Conservation (phyloP, 1,140 invertebrate species). For the Linepithema humile region DNA sequence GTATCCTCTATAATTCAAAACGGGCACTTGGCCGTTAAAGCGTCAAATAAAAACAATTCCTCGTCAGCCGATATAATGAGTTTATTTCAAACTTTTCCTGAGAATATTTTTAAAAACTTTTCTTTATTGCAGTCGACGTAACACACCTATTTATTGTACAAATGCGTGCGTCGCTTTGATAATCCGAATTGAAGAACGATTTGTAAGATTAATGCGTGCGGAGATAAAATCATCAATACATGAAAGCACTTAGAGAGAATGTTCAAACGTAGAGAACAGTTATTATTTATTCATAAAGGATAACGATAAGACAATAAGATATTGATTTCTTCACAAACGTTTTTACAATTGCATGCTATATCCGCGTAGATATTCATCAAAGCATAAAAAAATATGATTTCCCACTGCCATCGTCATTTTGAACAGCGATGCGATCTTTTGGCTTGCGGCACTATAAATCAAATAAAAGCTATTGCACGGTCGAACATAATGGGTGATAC, state of each 20-base stretch:
- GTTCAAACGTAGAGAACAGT: background rate
- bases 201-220: background rate
- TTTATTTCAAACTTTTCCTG: slow-evolving; percentile 7
- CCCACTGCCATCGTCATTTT: slow-evolving; percentile 14
- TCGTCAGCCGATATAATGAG: slow-evolving; percentile 3
- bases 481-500: slow-evolving; percentile 70
- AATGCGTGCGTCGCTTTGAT: background rate
- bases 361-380: slow-evolving; percentile 28
- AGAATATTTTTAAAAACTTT: background rate
- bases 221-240: background rate
- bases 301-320: background rate
- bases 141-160: background rate
- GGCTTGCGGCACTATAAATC: slow-evolving; percentile 53
- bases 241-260: background rate
- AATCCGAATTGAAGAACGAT: background rate
- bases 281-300: background rate
- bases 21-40: slow-evolving; percentile 63
- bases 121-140: background rate
- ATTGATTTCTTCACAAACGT: slow-evolving; percentile 4
- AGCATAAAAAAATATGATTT: slow-evolving; percentile 40
- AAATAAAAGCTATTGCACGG: slow-evolving; percentile 57
- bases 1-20: slow-evolving; percentile 71
- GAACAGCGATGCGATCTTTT: slow-evolving; percentile 39
- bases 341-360: background rate
- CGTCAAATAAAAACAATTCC: slow-evolving; percentile 66